Conservation (phyloP, 2,888 invertebrate genomes). For the Euplexia lucipara region DNA sequence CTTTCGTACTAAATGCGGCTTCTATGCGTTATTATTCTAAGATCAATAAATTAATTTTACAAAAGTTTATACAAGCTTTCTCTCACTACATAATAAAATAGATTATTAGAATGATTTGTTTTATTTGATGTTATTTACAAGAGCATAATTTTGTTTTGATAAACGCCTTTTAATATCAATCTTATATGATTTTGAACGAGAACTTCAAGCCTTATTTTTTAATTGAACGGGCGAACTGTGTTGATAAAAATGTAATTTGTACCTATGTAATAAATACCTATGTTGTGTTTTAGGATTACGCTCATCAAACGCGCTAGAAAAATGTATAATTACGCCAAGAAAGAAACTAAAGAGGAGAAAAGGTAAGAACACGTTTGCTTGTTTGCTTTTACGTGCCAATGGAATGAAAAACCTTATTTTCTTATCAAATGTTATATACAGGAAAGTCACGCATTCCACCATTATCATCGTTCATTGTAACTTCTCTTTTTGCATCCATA, state of each 20-base stretch:
- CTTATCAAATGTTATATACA: background rate
- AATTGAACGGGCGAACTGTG: background rate
- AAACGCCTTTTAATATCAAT: too few species aligned
- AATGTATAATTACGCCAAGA: conserved; percentile 70
- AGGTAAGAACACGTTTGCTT: conserved; percentile 71
- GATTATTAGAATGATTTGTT: too few species aligned
- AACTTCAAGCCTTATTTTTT: background rate
- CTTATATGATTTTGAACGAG: too few species aligned
- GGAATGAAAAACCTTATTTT: background rate
- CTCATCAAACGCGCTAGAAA: conserved; percentile 49
- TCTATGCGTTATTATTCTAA: too few species aligned
- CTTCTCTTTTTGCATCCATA: too few species aligned
- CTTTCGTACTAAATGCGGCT: too few species aligned
- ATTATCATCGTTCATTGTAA: background rate
- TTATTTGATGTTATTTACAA: background rate
- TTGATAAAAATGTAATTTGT: background rate
- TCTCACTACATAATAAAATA: too few species aligned
- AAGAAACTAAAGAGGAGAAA: conserved; percentile 74
- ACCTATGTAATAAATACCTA: too few species aligned
- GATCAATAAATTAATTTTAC: too few species aligned
- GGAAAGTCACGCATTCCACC: background rate
- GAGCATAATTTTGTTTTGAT: background rate
- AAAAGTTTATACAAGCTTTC: background rate
- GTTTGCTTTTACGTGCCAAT: background rate
- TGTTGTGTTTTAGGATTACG: conserved; percentile 32